A percentile compares a stretch with the other conserved stretches of the same genome.
Conservation (phyloP, 2,888 invertebrate species). For the Agrotis segetum region DNA sequence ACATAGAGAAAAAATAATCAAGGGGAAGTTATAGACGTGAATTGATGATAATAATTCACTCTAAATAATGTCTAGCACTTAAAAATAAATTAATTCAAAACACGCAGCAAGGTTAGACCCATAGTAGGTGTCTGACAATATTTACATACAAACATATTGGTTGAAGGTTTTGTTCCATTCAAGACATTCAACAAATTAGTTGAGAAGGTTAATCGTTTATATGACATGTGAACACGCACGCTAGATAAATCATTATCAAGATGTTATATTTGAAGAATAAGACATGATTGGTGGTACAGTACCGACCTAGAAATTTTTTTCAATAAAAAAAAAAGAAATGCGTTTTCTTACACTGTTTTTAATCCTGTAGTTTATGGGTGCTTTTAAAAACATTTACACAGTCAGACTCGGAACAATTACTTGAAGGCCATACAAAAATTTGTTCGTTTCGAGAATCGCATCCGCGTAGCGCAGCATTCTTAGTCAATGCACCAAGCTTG, state of each 20-base stretch:
- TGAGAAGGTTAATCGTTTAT: conserved; percentile 12
- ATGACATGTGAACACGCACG: background rate
- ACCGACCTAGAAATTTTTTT: too few relatives aligned
- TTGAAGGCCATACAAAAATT: background rate
- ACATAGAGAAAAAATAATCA: too few relatives aligned
- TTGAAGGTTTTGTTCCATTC: conserved; percentile 40
- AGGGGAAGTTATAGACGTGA: too few relatives aligned
- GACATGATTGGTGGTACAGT: too few relatives aligned
- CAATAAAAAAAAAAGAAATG: too few relatives aligned
- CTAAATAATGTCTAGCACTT: conserved; percentile 11
- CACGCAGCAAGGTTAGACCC: conserved; percentile 47
- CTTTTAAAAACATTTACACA: too few relatives aligned
- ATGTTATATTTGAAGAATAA: too few relatives aligned
- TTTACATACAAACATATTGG: conserved; percentile 51
- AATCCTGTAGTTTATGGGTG: too few relatives aligned
- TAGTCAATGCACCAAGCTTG: background rate
- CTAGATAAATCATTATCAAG: too few relatives aligned
- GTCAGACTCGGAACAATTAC: background rate
- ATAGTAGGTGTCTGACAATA: conserved; percentile 49
- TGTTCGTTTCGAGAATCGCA: background rate
- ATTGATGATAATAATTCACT: background rate
- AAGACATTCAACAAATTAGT: background rate
- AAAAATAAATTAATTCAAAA: conserved; percentile 30
- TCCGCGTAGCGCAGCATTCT: too few relatives aligned
- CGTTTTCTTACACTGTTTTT: too few relatives aligned